phyloP scores from a whole-genome alignment of 2,797 vertebrate genomes.

The Triplophysa yarkandensis region DNA sequence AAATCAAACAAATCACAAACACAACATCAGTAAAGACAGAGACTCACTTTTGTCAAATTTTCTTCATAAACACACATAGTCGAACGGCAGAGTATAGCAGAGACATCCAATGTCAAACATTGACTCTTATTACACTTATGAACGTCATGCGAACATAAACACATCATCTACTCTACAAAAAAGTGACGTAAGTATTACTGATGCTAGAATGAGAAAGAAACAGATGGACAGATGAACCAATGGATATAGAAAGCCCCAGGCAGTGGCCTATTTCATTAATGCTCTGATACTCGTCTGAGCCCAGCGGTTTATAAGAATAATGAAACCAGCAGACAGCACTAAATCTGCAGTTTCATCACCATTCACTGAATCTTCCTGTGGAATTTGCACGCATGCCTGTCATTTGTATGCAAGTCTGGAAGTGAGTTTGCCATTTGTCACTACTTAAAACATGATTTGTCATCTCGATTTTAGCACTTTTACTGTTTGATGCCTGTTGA shows the following conservation, averaged over 20 bases:
- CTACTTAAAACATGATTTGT: background rate
- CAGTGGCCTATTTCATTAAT: background rate
- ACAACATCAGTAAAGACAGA: background rate
- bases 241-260: background rate
- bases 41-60: background rate
- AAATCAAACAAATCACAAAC: slow-evolving; percentile 6
- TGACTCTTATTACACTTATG: background rate
- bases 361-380: slow-evolving; percentile 1
- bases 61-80: background rate
- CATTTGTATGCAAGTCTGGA: background rate
- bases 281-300: background rate
- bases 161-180: background rate
- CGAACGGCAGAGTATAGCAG: background rate
- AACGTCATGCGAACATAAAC: slow-evolving; percentile 11
- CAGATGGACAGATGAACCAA: background rate
- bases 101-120: slow-evolving; percentile 23
- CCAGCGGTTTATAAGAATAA: slow-evolving; percentile 2
- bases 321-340: slow-evolving; percentile 25
- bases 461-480: background rate
- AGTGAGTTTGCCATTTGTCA: background rate
- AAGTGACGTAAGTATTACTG: background rate
- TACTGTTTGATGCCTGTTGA: background rate
- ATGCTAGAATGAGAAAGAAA: background rate
- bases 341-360: slow-evolving; percentile 23
- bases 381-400: background rate